These are phyloP conservation scores for Centruroides sculpturatus DNA, from an alignment of 1,140 invertebrate species.

Conservation along the genomic window DNA sequence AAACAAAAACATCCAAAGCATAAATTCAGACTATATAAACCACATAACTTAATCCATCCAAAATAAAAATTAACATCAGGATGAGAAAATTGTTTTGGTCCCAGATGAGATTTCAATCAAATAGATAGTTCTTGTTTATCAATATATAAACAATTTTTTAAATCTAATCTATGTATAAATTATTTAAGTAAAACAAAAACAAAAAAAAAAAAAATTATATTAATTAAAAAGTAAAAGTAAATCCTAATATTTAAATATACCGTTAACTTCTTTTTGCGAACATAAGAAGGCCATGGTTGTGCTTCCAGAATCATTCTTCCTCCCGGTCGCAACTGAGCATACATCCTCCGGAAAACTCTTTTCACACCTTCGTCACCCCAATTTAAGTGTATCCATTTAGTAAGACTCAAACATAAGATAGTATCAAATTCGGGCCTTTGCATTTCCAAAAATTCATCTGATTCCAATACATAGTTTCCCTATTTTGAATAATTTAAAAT, in stretches of 20 bases:
- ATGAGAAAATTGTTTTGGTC: too few species aligned
- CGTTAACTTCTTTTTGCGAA: constrained; percentile 72
- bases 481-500: constrained; percentile 35
- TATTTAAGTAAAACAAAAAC: too few species aligned
- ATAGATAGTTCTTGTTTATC: too few species aligned
- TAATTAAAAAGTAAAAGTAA: too few species aligned
- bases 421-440: constrained; percentile 84
- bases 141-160: too few species aligned
- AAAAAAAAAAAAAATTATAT: too few species aligned
- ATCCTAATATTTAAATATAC: constrained; percentile 32
- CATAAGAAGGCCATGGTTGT: constrained; percentile 85
- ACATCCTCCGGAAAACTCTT: constrained; percentile 78
- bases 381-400: constrained; percentile 98
- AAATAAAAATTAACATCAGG: too few species aligned
- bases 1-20: too few species aligned
- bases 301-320: constrained; percentile 86
- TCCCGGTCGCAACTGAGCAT: constrained; percentile 76
- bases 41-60: too few species aligned
- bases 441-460: constrained; percentile 57
- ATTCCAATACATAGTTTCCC: constrained; percentile 85
- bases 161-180: too few species aligned
- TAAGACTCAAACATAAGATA: constrained; percentile 86
- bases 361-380: constrained; percentile 92
- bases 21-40: too few species aligned
- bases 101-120: too few species aligned